Evolutionary conservation across 2,888 invertebrate species (phyloP).

Genomic region (Ectemnius continuus): DNA sequence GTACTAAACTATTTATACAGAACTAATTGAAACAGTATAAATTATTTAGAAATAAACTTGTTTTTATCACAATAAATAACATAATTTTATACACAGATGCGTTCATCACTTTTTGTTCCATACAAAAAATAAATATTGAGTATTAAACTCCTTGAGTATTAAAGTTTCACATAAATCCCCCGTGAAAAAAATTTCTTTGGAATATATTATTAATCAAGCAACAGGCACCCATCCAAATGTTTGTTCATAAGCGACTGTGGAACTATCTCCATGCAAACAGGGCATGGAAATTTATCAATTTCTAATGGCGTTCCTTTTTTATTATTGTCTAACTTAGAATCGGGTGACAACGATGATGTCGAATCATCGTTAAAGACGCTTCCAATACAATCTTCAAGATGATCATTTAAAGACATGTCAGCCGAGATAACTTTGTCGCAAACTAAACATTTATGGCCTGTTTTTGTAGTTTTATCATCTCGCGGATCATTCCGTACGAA

Average conservation of each 20-base stretch:
- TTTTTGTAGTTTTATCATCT: background rate
- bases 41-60: background rate
- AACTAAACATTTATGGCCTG: slow-evolving; percentile 65
- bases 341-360: slow-evolving; percentile 2
- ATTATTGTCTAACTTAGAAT: slow-evolving; percentile 66
- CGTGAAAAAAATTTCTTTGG: too few species aligned
- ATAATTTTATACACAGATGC: background rate
- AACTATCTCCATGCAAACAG: slow-evolving; percentile 81
- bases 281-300: slow-evolving; percentile 80
- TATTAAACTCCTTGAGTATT: too few species aligned
- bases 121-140: background rate
- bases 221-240: slow-evolving; percentile 80
- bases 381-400: slow-evolving; percentile 77
- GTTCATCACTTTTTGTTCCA: slow-evolving; percentile 10
- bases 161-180: too few species aligned
- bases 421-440: slow-evolving; percentile 62
- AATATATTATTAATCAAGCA: too few species aligned
- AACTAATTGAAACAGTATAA: slow-evolving; percentile 10
- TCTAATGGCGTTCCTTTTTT: slow-evolving; percentile 41
- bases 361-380: slow-evolving; percentile 73
- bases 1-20: slow-evolving; percentile 21
- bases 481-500: too few species aligned
- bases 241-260: slow-evolving; percentile 80
- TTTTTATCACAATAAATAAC: too few species aligned
- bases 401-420: slow-evolving; percentile 74